Percentiles rank a stretch among this genome's conserved stretches.
phyloP scores from a whole-genome alignment of 2,113 vertebrate species.

The Nasalis larvatus region DNA sequence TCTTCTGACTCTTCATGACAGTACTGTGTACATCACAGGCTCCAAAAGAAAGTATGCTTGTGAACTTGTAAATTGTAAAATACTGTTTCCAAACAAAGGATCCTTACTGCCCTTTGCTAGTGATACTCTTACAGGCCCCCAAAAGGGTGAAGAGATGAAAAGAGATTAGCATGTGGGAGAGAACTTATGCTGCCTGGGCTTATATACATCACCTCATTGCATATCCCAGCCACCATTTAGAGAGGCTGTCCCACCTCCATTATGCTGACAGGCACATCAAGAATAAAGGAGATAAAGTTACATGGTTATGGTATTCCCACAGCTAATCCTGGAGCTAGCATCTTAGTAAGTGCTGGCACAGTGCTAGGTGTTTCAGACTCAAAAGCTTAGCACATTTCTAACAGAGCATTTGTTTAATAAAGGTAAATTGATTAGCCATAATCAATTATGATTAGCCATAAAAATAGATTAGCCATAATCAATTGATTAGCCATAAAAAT shows the following conservation, averaged over 20 bases:
- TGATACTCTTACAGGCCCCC: background rate
- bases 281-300: background rate
- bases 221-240: background rate
- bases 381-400: background rate
- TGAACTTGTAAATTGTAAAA: background rate
- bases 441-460: background rate
- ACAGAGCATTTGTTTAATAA: background rate
- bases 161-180: background rate
- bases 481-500: background rate
- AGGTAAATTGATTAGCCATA: background rate
- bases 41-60: background rate
- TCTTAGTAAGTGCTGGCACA: background rate
- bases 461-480: too few species aligned
- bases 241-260: background rate
- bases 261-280: background rate
- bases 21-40: fast-evolving
- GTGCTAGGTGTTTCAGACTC: background rate
- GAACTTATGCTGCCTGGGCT: background rate
- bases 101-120: background rate
- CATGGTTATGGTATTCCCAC: background rate
- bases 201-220: background rate
- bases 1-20: background rate
- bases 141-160: background rate
- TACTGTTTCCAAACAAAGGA: background rate
- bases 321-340: background rate